Evolutionary conservation across 1,140 invertebrate genomes (phyloP).

Genomic region (Theocolax elegans): DNA sequence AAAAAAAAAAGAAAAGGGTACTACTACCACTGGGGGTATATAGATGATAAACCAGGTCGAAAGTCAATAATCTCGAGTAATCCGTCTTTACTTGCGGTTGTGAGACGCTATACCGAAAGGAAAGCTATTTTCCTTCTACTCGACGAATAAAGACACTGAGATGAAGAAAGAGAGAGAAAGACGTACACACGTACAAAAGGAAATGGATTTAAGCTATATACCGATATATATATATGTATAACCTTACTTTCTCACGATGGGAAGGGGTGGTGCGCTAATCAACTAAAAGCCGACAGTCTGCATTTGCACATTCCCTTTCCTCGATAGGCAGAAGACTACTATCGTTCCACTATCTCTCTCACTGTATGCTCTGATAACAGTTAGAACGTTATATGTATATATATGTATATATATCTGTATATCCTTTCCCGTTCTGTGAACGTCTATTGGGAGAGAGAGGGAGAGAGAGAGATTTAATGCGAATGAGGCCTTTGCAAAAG

Average conservation of each 20-base stretch:
- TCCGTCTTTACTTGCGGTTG: constrained; percentile 28
- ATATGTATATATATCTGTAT: not conserved
- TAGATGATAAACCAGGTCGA: constrained; percentile 36
- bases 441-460: not conserved
- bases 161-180: not conserved
- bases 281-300: constrained; percentile 41
- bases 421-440: not conserved
- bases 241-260: no score
- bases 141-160: not conserved
- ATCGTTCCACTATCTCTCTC: not conserved
- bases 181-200: no score
- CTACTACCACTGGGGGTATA: no score
- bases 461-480: no score
- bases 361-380: not conserved
- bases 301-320: constrained; percentile 15
- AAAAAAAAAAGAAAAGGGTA: not conserved
- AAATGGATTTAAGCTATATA: constrained; percentile 16
- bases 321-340: not conserved
- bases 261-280: constrained; percentile 38
- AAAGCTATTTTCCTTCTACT: constrained; percentile 31
- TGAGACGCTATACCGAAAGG: constrained; percentile 2
- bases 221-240: no score
- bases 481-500: no score
- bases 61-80: constrained; percentile 41
- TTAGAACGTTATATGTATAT: no score